A percentile compares a stretch with the other conserved stretches of the same genome.
These are phyloP conservation scores for Leptodactylus fallax DNA, from an alignment of 2,797 vertebrate genomes.

Conservation along the genomic window DNA sequence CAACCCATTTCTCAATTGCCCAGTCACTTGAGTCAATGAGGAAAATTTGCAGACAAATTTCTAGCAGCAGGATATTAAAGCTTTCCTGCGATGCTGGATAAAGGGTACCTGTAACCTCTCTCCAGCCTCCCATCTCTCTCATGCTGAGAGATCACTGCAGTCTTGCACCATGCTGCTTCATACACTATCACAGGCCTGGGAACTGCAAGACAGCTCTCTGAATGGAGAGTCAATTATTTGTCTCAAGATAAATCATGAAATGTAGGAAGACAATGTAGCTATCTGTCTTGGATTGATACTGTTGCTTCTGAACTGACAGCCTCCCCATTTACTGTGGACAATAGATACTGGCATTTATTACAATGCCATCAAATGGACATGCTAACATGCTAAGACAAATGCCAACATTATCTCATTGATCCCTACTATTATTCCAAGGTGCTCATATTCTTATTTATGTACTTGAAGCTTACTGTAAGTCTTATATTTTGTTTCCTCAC, in stretches of 20 bases:
- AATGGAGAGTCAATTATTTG: conserved; percentile 70
- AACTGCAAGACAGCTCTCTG: conserved; percentile 64
- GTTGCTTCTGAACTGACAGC: conserved; percentile 48
- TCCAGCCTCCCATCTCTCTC: conserved; percentile 76
- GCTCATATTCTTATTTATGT: background rate
- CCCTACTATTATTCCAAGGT: background rate
- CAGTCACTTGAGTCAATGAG: conserved; percentile 79
- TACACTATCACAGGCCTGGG: conserved; percentile 61
- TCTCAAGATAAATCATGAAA: conserved; percentile 68
- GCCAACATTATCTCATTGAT: background rate
- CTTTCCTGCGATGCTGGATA: conserved; percentile 80
- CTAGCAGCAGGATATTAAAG: conserved; percentile 85
- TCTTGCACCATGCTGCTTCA: conserved; percentile 67
- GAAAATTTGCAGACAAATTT: conserved; percentile 88
- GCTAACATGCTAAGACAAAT: background rate
- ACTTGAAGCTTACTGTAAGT: background rate
- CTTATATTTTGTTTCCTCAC: background rate
- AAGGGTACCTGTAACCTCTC: conserved; percentile 89
- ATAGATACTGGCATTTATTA: conserved; percentile 24
- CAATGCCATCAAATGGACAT: conserved; percentile 4
- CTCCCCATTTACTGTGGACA: conserved; percentile 2
- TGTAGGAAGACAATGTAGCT: conserved; percentile 69
- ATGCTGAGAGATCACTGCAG: conserved; percentile 73
- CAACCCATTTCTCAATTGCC: conserved; percentile 80
- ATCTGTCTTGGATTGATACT: conserved; percentile 54